phyloP scores from a whole-genome alignment of 1,140 invertebrate genomes.

The Druon quercuslanigerum region DNA sequence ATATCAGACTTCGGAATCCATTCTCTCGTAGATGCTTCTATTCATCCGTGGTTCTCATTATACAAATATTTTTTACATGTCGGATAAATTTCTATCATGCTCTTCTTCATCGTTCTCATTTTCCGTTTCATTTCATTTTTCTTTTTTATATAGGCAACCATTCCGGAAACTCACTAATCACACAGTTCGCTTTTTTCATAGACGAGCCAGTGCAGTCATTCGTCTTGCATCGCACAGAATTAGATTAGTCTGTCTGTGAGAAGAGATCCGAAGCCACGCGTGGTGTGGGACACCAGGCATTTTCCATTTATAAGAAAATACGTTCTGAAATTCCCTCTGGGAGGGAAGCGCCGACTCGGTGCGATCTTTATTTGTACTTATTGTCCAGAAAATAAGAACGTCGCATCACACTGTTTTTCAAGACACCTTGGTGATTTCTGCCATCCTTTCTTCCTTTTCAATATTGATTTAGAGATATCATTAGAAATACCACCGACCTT shows the following conservation, averaged over 20 bases:
- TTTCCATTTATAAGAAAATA: constrained; percentile 70
- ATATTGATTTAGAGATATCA: neutral
- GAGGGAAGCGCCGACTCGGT: constrained; percentile 38
- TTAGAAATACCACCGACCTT: neutral
- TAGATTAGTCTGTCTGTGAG: constrained; percentile 51
- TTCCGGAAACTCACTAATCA: constrained; percentile 35
- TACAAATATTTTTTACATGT: neutral
- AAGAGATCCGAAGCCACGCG: constrained; percentile 14
- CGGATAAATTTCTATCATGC: neutral
- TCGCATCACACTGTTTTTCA: constrained; percentile 34
- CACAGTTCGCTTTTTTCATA: constrained; percentile 37
- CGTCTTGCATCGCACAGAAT: constrained; percentile 59
- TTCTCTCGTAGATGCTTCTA: no score
- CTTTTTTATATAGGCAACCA: constrained; percentile 32
- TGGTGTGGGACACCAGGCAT: constrained; percentile 51
- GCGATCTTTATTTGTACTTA: constrained; percentile 55
- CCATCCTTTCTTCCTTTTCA: neutral
- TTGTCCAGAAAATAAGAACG: constrained; percentile 59
- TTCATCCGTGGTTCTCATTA: no score
- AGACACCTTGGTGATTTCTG: neutral
- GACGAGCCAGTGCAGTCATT: constrained; percentile 50
- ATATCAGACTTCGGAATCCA: no score
- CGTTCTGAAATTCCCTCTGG: constrained; percentile 57
- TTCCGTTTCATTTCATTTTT: constrained; percentile 24
- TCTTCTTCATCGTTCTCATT: constrained; percentile 18